Percentiles rank a stretch among this genome's conserved stretches.
These are phyloP conservation scores for Tipula lateralis DNA, from an alignment of 2,888 invertebrate genomes.

Conservation along the genomic window DNA sequence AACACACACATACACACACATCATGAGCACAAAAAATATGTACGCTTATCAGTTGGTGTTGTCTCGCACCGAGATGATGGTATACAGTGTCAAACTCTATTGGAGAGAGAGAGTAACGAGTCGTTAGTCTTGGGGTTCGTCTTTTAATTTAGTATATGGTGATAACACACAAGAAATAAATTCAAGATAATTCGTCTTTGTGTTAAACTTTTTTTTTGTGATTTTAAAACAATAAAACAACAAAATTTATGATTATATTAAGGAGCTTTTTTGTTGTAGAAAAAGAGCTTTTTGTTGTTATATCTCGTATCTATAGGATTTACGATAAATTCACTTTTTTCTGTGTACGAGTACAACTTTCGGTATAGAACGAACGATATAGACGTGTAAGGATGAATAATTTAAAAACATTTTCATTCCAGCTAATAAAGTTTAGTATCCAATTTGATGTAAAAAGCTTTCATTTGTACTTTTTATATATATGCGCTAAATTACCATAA, in stretches of 20 bases:
- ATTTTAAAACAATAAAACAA: slow-evolving; percentile 3
- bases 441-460: not conserved
- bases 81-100: not conserved
- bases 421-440: not conserved
- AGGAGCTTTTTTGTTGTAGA: not conserved
- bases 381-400: not conserved
- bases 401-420: not conserved
- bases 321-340: not conserved
- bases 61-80: not conserved
- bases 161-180: not conserved
- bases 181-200: not conserved
- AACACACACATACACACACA: no score
- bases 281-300: not conserved
- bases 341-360: not conserved
- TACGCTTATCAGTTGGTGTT: not conserved
- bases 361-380: not conserved
- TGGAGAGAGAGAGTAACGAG: no score
- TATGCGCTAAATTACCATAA: not conserved
- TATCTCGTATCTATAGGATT: no score
- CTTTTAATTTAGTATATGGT: not conserved
- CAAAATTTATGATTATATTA: not conserved
- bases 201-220: not conserved
- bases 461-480: not conserved
- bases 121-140: not conserved
- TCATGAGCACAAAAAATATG: not conserved